Base-by-base conservation (phyloP, 1,140 invertebrate species). In the Armadillidium nasatum region DNA sequence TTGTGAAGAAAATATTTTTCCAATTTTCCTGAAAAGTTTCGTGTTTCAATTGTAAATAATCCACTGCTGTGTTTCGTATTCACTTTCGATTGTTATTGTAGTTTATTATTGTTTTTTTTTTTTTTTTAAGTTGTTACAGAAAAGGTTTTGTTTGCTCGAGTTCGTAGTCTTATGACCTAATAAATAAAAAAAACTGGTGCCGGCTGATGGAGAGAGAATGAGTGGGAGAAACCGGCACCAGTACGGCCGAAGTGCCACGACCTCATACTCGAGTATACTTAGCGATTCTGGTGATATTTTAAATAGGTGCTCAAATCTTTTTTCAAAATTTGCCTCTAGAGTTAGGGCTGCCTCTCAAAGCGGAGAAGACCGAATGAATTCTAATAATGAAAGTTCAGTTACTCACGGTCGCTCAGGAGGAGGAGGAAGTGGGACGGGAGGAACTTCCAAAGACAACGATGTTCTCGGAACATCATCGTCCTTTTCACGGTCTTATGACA, bases 171-270 rank as follows among this genome's bases (percentile, higher is more conserved):
- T 19, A 60, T 60, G 50, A 60, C 11, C 50, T 15, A 60, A 60
- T 60, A 19, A 60, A 19, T 19, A 1, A 1, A 60, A 60, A 33
- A 33, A 7, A 60, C 50, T 60, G 50, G 50, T 60, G 50, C 50
- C 50, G 50, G 50, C 50, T 60, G 50, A 19, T 19, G 11, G 50
- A 60, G 50, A 19, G 50, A 60, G 33, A 60, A 80, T 80, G 79
- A 80, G 77, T 75, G 77, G 79, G 68, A 76, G 73, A 67, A 60
- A 73, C 73, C 74, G 79, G 73, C 79, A 76, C 44, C 79, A 80
- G 54, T 80, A 80, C 77, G 79, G 79, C 77, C 73, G 79, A 23
- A 80, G 79, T 72, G 79, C 79, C 77, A 80, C 79, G 22, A 80
- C 79, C 71, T 80, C 76, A n/a, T 80, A 80, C 73, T 72, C 79